These are phyloP conservation scores for Anoncus sp. DNA, from an alignment of 2,888 invertebrate species.

Conservation along the genomic window DNA sequence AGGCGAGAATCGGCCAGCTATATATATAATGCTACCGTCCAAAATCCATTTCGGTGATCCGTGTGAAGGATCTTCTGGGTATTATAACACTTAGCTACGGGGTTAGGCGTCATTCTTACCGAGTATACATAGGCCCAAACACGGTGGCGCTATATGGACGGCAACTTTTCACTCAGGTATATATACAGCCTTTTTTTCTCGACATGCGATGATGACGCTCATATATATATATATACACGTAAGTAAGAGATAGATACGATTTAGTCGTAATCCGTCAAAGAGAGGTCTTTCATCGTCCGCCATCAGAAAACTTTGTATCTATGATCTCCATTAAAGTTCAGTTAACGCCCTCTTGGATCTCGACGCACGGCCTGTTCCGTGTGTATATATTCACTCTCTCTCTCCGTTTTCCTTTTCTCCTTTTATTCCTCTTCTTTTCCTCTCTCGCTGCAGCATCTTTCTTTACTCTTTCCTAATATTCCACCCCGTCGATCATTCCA, in stretches of 20 bases:
- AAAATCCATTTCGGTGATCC: conserved; percentile 40
- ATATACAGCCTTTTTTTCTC: conserved; percentile 36
- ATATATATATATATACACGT: conserved; percentile 8
- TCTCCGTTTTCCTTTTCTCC: conserved; percentile 39
- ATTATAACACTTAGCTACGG: conserved; percentile 76
- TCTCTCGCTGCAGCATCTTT: conserved; percentile 43
- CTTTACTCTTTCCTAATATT: conserved; percentile 33
- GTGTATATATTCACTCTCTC: conserved; percentile 19
- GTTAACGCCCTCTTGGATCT: conserved; percentile 82
- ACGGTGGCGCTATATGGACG: conserved; percentile 33
- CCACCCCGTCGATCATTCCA: conserved; percentile 47
- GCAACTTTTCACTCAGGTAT: conserved; percentile 62
- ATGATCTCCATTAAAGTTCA: conserved; percentile 82
- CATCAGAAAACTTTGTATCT: conserved; percentile 79
- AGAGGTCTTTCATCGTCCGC: conserved; percentile 80
- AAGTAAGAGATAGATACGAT: conserved; percentile 78
- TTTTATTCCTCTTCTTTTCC: conserved; percentile 44
- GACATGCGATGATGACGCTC: conserved; percentile 39
- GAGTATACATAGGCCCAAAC: conserved; percentile 18
- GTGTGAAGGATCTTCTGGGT: conserved; percentile 61
- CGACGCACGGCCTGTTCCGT: conserved; percentile 57
- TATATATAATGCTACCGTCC: conserved; percentile 53
- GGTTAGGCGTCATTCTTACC: conserved; percentile 67
- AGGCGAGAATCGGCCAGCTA: conserved; percentile 52
- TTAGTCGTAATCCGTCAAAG: conserved; percentile 82